Evolutionary conservation across 2,113 vertebrate genomes (phyloP), one percentile per base, ranked within the genome.

Genomic region (Vanacampus margaritifer): DNA sequence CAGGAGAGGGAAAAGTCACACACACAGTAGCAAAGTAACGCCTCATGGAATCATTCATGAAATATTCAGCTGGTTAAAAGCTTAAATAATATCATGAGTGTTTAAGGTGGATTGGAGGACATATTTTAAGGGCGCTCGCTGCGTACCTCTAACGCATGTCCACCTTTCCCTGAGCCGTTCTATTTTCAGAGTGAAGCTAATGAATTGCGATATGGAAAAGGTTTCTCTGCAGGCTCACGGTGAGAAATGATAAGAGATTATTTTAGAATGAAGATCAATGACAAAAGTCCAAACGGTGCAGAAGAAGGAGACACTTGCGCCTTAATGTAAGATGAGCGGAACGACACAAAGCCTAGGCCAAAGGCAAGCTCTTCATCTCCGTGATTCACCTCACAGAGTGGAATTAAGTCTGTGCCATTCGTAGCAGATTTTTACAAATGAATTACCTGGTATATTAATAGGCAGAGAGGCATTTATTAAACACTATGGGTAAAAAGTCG

Each of bases 181-280:
- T 89, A 89, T 90, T 90, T 89, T 85, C 84, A 90, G 88, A 61
- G 73, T 80, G 83, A 86, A 73, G 79, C 83, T 89, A 88, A 89
- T 89, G 80, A 88, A 90, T 89, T 74, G 76, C 80, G 75, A 84
- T 75, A 58, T 83, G 79, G 77, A 78, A 84, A 85, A 88, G 84
- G 84, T 89, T 90, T 86, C 72, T 89, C 87, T 88, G 84, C 86
- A 84, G 89, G 84, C 81, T 84, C 79, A 82, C 83, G 75, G 76
- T 90, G 89, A 90, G 86, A 74, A 87, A 90, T 89, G 86, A 86
- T 86, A 88, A 89, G 89, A 89, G 86, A 89, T 90, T 91, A 91
- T 91, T 91, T 90, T 91, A 91, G 89, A 89, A 89, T 86, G 83
- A 88, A 88, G 88, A 88, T 91, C 88, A 90, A 90, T 89, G 88